A percentile compares a stretch with the other conserved stretches of the same genome.
These are phyloP conservation scores for Prolemur simus DNA, from an alignment of 2,113 vertebrate species.

Conservation along the genomic window DNA sequence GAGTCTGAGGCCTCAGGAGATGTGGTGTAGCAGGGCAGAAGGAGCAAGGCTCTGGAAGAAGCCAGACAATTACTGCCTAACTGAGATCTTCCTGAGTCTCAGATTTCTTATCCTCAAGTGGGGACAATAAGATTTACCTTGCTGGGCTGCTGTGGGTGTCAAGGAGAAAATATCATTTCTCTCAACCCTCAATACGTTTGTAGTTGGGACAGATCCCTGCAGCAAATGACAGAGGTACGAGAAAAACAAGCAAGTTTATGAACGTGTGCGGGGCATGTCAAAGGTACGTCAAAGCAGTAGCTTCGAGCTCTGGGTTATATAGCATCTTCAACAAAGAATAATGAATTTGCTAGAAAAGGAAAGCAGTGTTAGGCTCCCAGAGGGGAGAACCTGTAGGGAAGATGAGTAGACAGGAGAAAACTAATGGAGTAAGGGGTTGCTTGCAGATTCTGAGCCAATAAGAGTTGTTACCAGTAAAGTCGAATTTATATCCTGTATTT, in stretches of 20 bases:
- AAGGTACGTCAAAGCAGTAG: neutral
- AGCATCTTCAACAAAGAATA: neutral
- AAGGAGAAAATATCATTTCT: neutral
- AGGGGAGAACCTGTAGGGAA: neutral
- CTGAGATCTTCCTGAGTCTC: neutral
- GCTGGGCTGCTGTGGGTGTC: neutral
- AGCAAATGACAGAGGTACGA: neutral
- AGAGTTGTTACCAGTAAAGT: neutral
- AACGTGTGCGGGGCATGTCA: neutral
- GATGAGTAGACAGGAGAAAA: neutral
- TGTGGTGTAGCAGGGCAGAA: rapidly evolving
- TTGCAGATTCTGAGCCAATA: neutral
- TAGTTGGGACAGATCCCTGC: neutral
- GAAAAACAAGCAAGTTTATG: neutral
- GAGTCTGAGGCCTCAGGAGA: neutral
- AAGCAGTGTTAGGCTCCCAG: neutral
- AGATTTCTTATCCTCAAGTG: neutral
- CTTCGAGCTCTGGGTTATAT: neutral
- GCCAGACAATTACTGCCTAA: neutral
- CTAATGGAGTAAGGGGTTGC: neutral
- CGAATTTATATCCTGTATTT: neutral
- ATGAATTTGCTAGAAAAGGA: neutral
- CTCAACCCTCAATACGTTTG: neutral
- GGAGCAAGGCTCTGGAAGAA: neutral
- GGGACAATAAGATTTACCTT: neutral